These are phyloP conservation scores for Drosophila trichaetosa DNA, from an alignment of 2,888 invertebrate species.

Conservation along the genomic window DNA sequence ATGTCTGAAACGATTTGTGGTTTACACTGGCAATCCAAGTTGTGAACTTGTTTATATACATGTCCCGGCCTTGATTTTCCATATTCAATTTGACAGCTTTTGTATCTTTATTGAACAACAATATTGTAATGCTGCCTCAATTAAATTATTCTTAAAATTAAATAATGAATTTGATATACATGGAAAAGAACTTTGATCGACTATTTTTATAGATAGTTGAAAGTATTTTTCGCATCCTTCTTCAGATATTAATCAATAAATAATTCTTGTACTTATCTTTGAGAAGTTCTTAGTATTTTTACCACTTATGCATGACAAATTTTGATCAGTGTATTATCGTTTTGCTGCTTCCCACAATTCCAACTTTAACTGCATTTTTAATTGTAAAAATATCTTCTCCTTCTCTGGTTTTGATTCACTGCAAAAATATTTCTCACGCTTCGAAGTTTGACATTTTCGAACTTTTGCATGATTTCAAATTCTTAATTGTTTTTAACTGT, in stretches of 20 bases:
- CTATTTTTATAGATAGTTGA: not conserved
- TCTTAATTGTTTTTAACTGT: slow-evolving; percentile 82
- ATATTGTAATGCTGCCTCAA: not conserved
- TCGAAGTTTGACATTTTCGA: slow-evolving; percentile 84
- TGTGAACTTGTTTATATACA: slow-evolving; percentile 1
- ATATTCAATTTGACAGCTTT: not conserved
- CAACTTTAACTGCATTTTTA: slow-evolving; percentile 63
- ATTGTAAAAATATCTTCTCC: slow-evolving; percentile 78
- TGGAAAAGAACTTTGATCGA: not conserved
- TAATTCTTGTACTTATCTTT: not conserved
- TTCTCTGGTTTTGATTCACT: slow-evolving; percentile 76
- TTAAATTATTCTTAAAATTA: not conserved
- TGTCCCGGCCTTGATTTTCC: slow-evolving; percentile 14
- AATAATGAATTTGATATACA: not conserved
- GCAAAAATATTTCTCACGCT: slow-evolving; percentile 84
- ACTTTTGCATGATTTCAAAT: slow-evolving; percentile 85
- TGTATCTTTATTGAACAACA: not conserved
- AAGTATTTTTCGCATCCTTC: not conserved
- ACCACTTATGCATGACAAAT: not conserved
- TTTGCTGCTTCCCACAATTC: slow-evolving; percentile 64
- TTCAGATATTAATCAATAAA: not conserved
- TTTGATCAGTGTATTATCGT: slow-evolving; percentile 40
- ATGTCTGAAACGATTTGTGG: slow-evolving; percentile 77
- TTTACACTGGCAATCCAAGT: slow-evolving; percentile 40
- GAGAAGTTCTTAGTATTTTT: not conserved